Percentiles rank a stretch among this genome's conserved stretches.
phyloP scores from a whole-genome alignment of 1,140 invertebrate genomes.

The Physella acuta region DNA sequence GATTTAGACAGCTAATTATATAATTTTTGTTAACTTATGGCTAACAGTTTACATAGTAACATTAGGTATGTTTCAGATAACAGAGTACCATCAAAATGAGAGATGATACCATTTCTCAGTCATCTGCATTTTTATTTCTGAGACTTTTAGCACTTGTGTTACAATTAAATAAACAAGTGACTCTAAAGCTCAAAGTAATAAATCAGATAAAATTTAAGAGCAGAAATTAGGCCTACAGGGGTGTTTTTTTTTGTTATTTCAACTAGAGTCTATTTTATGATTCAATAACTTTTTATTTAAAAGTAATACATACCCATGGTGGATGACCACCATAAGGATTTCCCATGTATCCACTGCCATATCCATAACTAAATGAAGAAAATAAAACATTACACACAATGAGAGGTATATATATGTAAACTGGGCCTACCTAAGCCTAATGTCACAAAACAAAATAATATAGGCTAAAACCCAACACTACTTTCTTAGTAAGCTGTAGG shows the following conservation, averaged over 20 bases:
- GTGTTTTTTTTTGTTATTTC: too few species aligned
- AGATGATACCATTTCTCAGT: too few species aligned
- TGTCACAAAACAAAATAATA: too few species aligned
- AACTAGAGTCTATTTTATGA: background rate
- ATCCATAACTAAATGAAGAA: background rate
- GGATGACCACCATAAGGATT: constrained; percentile 9
- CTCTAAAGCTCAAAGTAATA: background rate
- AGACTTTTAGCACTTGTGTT: too few species aligned
- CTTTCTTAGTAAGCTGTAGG: background rate
- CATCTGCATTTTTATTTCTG: too few species aligned
- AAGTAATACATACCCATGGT: constrained; percentile 4
- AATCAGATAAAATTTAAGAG: background rate
- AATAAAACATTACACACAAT: background rate
- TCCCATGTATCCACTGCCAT: constrained; percentile 10
- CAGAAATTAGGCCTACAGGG: too few species aligned
- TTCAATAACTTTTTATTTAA: background rate
- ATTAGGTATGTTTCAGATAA: too few species aligned
- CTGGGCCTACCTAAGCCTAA: too few species aligned
- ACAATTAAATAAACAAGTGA: too few species aligned
- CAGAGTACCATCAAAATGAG: too few species aligned
- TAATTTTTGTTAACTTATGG: background rate
- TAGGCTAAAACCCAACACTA: background rate
- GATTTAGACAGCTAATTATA: background rate
- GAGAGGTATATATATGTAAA: background rate
- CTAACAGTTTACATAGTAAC: too few species aligned